These are phyloP conservation scores for Tetragnatha montana DNA, from an alignment of 2,888 invertebrate species.

Conservation along the genomic window DNA sequence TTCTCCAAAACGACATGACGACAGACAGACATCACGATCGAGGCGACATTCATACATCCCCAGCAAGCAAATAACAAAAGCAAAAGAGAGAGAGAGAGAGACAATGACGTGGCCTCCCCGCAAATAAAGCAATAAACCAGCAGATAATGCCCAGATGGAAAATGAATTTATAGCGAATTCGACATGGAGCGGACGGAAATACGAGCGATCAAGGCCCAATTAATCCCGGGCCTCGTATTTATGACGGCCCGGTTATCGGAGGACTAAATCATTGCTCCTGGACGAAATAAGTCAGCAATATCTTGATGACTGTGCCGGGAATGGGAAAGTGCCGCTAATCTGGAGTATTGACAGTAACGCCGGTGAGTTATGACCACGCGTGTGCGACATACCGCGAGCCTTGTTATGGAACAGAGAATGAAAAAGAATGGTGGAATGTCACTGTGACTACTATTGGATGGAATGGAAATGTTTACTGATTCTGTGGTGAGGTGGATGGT, in stretches of 20 bases:
- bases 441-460: no score
- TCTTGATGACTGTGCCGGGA: slow-evolving; percentile 63
- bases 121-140: slow-evolving; percentile 37
- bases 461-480: neutral
- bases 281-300: slow-evolving; percentile 69
- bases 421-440: neutral
- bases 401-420: slow-evolving; percentile 1
- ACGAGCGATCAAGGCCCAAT: slow-evolving; percentile 66
- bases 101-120: slow-evolving; percentile 38
- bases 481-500: neutral
- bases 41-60: neutral
- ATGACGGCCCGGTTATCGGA: slow-evolving; percentile 66
- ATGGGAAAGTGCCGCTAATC: slow-evolving; percentile 52
- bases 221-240: slow-evolving; percentile 66
- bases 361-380: slow-evolving; percentile 40
- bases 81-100: slow-evolving; percentile 17
- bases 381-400: neutral
- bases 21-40: no score
- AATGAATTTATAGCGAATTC: slow-evolving; percentile 68
- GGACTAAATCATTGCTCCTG: slow-evolving; percentile 54
- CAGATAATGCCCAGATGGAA: slow-evolving; percentile 56
- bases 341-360: slow-evolving; percentile 61
- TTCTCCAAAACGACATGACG: neutral
- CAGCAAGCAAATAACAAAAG: neutral
- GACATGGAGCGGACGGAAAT: slow-evolving; percentile 65